Evolutionary conservation across 37 sponge, comb jelly and placozoan species (phyloP), one percentile per base, ranked within the genome.

Genomic region (Aplysina aerophoba): DNA sequence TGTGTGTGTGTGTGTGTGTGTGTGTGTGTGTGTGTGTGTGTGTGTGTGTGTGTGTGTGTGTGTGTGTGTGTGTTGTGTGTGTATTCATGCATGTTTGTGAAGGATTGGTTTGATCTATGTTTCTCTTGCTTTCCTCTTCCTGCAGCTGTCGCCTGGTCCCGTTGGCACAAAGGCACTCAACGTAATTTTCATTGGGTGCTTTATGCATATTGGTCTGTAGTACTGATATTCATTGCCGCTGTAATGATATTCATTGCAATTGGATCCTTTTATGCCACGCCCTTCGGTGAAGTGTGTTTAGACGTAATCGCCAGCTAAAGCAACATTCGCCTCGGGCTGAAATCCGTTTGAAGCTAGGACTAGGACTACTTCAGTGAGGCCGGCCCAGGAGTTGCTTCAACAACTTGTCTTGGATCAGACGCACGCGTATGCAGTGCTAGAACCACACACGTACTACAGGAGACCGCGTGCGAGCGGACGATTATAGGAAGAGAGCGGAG

Each of bases 21-120:
- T 68, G 71, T 68, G 71, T 25, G 35, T n/a, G 71, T 68, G 28
- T 68, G 71, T 68, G 71, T 16, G 19, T 17, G 71, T 68, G 71
- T 68, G 71, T 68, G 71, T 68, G 22, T 68, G 71, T 68, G 71
- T 68, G 71, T 68, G 71, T 68, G 27, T 25, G 30, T 68, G 71
- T 68, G 71, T 68, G 30, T 68, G 71, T 68, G 71, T 68, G 71
- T 68, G 27, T 68, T 14, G 17, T 31, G 31, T 25, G 17, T 24
- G 71, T 68, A 68, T n/a, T 44, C 73, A 41, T 63, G n/a, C n/a
- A n/a, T n/a, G n/a, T n/a, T n/a, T n/a, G n/a, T n/a, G n/a, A n/a
- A n/a, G n/a, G n/a, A 57, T 57, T 57, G 15, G 59, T 57, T 57
- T 57, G 59, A 57, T 57, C 17, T 57, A 15, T 57, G 15, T 15